Evolutionary conservation across 2,113 vertebrate species (phyloP).

Genomic region (Trematocara zebra): DNA sequence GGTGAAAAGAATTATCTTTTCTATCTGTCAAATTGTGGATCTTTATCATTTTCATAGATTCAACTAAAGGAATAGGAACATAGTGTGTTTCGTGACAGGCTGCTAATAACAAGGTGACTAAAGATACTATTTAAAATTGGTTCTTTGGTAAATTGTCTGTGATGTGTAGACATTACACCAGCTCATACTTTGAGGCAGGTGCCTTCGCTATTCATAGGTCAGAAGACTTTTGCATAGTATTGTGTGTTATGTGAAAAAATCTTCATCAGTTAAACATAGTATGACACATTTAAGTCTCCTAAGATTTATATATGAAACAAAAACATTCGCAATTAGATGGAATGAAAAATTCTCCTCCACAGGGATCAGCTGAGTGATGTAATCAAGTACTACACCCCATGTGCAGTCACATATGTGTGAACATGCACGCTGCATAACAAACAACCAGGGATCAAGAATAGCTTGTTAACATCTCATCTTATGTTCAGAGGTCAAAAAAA

Average conservation of each 20-base stretch:
- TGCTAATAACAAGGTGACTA: not conserved
- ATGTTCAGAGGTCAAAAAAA: not conserved
- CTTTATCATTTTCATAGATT: not conserved
- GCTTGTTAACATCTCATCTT: slow-evolving; percentile 14
- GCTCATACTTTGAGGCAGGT: not conserved
- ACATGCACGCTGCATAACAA: not conserved
- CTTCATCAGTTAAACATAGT: not conserved
- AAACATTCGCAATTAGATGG: not conserved
- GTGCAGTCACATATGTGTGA: not conserved
- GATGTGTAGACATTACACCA: not conserved
- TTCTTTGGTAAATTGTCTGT: not conserved
- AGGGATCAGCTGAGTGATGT: not conserved
- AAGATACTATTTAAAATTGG: not conserved
- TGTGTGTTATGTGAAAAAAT: not conserved
- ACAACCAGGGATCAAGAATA: not conserved
- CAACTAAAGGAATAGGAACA: not conserved
- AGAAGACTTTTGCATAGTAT: not conserved
- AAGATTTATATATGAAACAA: not conserved
- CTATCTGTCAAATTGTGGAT: not conserved
- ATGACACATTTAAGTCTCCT: not conserved
- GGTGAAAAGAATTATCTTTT: not conserved
- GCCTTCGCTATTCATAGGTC: not conserved
- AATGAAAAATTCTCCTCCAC: not conserved
- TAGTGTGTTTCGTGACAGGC: not conserved
- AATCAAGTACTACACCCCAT: not conserved